Evolutionary conservation across 2,113 vertebrate species (phyloP), one percentile per base, ranked within the genome.

Genomic region (Podocnemis expansa): DNA sequence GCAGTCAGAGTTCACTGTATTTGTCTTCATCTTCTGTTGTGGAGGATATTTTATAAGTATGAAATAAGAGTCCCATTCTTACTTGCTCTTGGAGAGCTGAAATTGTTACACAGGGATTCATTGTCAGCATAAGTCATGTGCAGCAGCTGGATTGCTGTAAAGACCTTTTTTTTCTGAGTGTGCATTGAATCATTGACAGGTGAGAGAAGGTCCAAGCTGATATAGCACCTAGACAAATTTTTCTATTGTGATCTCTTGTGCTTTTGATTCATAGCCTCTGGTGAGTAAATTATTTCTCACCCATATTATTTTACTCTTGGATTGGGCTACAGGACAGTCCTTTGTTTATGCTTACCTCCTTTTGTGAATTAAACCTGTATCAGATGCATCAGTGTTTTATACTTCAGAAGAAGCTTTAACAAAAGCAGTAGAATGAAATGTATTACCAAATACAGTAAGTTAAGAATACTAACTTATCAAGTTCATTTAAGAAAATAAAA

Each of bases 11-110:
- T 85, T 94, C 63, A 93, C 47, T 56, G 45, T 93, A 85, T 93
- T 93, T 96, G 63, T 95, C 84, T 76, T 91, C 80, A 93, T 91
- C 49, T 87, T 93, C 95, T 91, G 94, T 91, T 94, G 78, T 87
- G 78, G 56, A 90, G 73, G 80, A 96, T 85, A 63, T 70, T 94
- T 94, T 87, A 78, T 43, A 81, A 51, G 63, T 80, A 95, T 80
- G 56, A 94, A 93, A 94, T 73, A 34, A 87, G 73, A 8, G 34
- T 84, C 80, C 22, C 31, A 51, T 88, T 92, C 0, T 0, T 83
- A 81, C 22, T 70, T 93, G 73, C n/a, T 67, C 58, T 78, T 90
- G 88, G 78, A 94, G 52, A 94, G 34, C 54, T 93, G 78, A 38
- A 87, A 25, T 87, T 94, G 1, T 10, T 85, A 63, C 55, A 84